These are phyloP conservation scores for Dipodomys merriami DNA, from an alignment of 2,113 vertebrate species.

Conservation along the genomic window DNA sequence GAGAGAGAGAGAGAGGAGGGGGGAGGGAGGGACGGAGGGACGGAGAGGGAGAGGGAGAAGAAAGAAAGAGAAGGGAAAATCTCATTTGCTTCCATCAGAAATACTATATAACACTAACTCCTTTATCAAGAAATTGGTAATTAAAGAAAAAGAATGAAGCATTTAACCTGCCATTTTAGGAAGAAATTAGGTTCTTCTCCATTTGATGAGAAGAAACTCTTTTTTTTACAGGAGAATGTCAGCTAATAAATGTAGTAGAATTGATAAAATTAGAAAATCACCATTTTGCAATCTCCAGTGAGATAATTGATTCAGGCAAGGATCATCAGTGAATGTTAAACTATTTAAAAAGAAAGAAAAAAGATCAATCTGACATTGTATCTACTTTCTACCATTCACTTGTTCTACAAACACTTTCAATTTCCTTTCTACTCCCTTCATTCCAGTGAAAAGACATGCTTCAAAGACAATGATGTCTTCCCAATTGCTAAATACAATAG, in stretches of 20 bases:
- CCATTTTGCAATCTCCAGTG: slow-evolving; percentile 61
- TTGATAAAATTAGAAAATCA: slow-evolving; percentile 70
- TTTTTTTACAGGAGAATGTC: slow-evolving; percentile 60
- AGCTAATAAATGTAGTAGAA: slow-evolving; percentile 60
- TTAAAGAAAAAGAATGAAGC: slow-evolving; percentile 70
- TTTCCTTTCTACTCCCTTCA: slow-evolving; percentile 43
- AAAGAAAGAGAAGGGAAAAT: background rate
- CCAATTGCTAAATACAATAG: slow-evolving; percentile 40
- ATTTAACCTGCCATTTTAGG: slow-evolving; percentile 71
- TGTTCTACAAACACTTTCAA: slow-evolving; percentile 45
- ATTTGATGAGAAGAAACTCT: slow-evolving; percentile 59
- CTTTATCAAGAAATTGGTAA: slow-evolving; percentile 74
- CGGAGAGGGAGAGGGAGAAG: background rate
- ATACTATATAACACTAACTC: slow-evolving; percentile 38
- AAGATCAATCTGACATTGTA: slow-evolving; percentile 44
- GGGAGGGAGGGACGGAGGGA: background rate
- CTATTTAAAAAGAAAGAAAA: slow-evolving; percentile 60
- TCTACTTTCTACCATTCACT: slow-evolving; percentile 50
- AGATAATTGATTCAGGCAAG: slow-evolving; percentile 70
- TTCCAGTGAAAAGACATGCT: slow-evolving; percentile 54
- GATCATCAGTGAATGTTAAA: slow-evolving; percentile 66
- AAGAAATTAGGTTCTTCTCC: slow-evolving; percentile 69
- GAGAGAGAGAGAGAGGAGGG: background rate
- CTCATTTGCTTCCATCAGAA: slow-evolving; percentile 61
- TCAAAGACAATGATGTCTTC: slow-evolving; percentile 58